These are phyloP conservation scores for Mechanitis messenoides DNA, from an alignment of 2,888 invertebrate genomes.

Conservation along the genomic window DNA sequence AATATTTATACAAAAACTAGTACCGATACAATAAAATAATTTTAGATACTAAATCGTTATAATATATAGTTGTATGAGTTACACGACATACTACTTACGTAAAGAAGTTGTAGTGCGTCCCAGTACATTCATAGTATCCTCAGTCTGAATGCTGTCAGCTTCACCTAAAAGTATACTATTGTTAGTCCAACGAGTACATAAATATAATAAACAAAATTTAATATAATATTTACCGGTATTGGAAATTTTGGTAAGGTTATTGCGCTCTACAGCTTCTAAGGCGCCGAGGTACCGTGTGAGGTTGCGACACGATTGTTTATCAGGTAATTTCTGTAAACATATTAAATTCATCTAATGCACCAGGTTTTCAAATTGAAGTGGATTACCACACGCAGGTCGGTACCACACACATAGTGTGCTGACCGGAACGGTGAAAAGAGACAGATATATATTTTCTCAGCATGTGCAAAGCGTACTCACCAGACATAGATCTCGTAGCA, in stretches of 20 bases:
- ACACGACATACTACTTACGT: conserved; percentile 46
- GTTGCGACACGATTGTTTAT: conserved; percentile 65
- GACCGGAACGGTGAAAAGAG: background rate
- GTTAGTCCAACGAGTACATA: no score
- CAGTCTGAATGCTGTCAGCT: conserved; percentile 50
- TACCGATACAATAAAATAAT: background rate
- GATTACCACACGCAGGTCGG: no score
- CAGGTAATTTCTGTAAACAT: conserved; percentile 58
- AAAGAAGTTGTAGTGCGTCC: conserved; percentile 56
- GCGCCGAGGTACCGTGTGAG: conserved; percentile 64
- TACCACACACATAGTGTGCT: no score
- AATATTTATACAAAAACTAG: background rate
- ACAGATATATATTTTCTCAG: background rate
- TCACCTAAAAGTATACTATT: conserved; percentile 36
- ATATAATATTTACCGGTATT: conserved; percentile 43
- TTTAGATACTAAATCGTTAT: background rate
- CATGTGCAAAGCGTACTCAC: conserved; percentile 35
- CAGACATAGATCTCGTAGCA: conserved; percentile 47
- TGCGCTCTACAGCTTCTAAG: conserved; percentile 58
- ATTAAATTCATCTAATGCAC: background rate
- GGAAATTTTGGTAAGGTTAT: conserved; percentile 61
- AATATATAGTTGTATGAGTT: background rate
- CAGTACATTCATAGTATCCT: conserved; percentile 50
- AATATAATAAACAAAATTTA: background rate
- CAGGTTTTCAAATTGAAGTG: no score